Conservation (phyloP, 2,888 invertebrate genomes). For the Itoplectis maculator region DNA sequence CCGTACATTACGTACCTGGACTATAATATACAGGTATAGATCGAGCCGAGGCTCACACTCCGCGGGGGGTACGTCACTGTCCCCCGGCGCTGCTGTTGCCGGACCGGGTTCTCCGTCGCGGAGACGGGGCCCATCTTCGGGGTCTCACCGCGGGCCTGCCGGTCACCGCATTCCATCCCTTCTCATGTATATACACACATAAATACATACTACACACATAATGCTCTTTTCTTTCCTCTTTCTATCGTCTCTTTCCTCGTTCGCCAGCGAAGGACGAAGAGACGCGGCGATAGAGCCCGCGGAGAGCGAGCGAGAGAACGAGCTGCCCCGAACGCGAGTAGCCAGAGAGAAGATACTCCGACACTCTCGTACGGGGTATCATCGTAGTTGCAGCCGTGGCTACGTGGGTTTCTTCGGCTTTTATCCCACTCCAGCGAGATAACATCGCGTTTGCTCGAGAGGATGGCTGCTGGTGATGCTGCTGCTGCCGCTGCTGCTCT, state of each 20-base stretch:
- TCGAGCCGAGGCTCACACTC: conserved; percentile 72
- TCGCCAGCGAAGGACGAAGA: conserved; percentile 15
- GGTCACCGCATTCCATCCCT: conserved; percentile 82
- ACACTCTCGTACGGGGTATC: conserved; percentile 81
- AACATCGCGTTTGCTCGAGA: conserved; percentile 77
- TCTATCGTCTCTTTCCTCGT: conserved; percentile 63
- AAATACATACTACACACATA: conserved; percentile 17
- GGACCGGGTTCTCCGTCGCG: conserved; percentile 56
- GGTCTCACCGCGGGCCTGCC: conserved; percentile 74
- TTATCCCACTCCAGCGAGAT: conserved; percentile 82
- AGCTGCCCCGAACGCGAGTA: conserved; percentile 36
- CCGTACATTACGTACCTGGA: conserved; percentile 6
- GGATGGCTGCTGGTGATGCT: conserved; percentile 44
- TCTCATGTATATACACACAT: conserved; percentile 39
- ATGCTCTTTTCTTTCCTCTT: conserved; percentile 60
- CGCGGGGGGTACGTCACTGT: conserved; percentile 83
- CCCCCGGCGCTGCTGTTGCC: conserved; percentile 76
- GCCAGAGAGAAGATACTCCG: conserved; percentile 75
- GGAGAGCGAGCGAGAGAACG: conserved; percentile 27
- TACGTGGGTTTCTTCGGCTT: conserved; percentile 78
- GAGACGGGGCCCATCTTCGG: conserved; percentile 63
- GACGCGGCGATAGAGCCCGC: conserved; percentile 1
- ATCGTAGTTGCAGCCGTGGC: conserved; percentile 79
- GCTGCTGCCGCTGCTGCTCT: conserved; percentile 15
- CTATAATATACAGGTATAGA: conserved; percentile 59